Conservation (phyloP, 2,888 invertebrate species). For the Monopis laevigella region DNA sequence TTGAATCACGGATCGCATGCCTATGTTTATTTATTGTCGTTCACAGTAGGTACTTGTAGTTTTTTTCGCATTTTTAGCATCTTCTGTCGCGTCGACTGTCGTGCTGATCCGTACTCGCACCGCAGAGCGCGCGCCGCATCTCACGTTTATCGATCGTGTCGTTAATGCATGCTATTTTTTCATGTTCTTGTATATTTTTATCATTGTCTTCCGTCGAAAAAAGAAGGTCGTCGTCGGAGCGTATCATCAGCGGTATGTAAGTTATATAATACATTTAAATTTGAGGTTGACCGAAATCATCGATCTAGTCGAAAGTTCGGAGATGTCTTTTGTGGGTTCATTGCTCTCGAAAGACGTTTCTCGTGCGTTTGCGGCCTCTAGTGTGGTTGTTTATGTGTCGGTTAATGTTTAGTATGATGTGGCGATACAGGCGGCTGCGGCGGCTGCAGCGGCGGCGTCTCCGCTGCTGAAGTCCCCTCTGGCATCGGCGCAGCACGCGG, state of each 20-base stretch:
- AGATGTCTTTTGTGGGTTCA: constrained; percentile 17
- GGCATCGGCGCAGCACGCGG: constrained; percentile 86
- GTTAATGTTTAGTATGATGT: too few relatives aligned
- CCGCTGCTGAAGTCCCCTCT: constrained; percentile 86
- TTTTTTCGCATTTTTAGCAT: constrained; percentile 1
- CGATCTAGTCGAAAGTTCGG: too few relatives aligned
- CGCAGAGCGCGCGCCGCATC: constrained; percentile 2
- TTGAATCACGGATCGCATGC: constrained; percentile 9
- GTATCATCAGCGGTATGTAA: constrained; percentile 8
- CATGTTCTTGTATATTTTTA: constrained; percentile 1
- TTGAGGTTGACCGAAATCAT: too few relatives aligned
- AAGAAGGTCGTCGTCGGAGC: not conserved
- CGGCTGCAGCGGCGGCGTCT: constrained; percentile 78
- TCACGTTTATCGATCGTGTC: constrained; percentile 4
- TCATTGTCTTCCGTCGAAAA: not conserved
- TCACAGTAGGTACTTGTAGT: constrained; percentile 9
- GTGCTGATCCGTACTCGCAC: too few relatives aligned
- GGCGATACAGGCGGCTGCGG: constrained; percentile 70
- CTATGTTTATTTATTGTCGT: not conserved
- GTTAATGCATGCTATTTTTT: constrained; percentile 5
- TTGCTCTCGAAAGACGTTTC: constrained; percentile 15
- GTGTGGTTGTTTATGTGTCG: too few relatives aligned
- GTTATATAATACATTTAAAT: too few relatives aligned
- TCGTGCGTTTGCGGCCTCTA: too few relatives aligned
- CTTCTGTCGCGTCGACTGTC: constrained; percentile 2